A percentile compares a stretch with the other conserved stretches of the same genome.
Conservation (phyloP, 2,888 invertebrate species). For the Rhamphomyia laevipes region DNA sequence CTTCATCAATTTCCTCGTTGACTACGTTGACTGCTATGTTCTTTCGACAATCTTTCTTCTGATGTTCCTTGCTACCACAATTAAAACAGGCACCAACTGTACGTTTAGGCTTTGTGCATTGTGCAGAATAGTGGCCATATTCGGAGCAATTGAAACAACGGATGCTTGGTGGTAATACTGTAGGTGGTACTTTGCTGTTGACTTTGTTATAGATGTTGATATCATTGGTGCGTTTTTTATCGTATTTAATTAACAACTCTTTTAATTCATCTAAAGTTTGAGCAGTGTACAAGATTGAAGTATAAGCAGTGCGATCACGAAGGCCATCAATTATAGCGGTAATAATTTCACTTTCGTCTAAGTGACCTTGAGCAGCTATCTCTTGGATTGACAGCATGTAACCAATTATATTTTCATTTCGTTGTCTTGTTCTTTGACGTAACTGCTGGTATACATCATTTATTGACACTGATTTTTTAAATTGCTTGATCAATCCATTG, state of each 20-base stretch:
- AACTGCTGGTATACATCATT: neutral
- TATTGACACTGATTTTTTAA: neutral
- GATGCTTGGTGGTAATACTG: neutral
- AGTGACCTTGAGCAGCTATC: conserved; percentile 1
- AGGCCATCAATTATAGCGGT: conserved; percentile 1
- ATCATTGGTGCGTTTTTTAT: neutral
- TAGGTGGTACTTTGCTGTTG: neutral
- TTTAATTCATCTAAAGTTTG: no score
- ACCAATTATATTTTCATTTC: neutral
- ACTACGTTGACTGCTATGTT: neutral
- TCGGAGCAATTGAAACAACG: conserved; percentile 4
- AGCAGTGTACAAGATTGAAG: no score
- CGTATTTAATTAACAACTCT: no score
- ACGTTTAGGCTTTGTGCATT: neutral
- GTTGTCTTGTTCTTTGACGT: neutral
- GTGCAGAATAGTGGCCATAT: conserved; percentile 1
- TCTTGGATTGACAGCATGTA: conserved; percentile 5
- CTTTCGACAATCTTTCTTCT: conserved; percentile 1
- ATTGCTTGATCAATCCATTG: neutral
- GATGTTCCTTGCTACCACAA: no score
- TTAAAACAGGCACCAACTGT: neutral
- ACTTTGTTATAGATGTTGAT: neutral
- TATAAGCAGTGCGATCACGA: no score
- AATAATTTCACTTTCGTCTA: neutral
- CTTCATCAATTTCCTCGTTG: neutral